phyloP scores from a whole-genome alignment of 2,797 vertebrate species.

The Myiothlypis coronata region DNA sequence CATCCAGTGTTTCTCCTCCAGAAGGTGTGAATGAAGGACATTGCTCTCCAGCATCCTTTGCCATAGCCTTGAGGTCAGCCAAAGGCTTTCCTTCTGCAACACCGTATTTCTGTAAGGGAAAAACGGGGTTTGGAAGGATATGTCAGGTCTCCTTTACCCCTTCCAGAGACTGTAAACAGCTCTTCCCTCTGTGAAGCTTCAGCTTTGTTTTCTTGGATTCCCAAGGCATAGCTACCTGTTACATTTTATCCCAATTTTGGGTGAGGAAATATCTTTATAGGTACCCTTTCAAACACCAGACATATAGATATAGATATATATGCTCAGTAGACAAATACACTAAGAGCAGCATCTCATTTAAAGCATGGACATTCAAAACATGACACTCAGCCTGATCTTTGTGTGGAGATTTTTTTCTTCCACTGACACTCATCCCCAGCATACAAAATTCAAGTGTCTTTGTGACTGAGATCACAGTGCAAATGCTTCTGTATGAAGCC shows the following conservation, averaged over 20 bases:
- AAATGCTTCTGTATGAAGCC: background rate
- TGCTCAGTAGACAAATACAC: background rate
- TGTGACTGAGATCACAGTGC: background rate
- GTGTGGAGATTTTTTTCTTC: background rate
- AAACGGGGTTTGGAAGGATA: background rate
- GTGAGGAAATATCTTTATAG: background rate
- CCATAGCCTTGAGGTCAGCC: slow-evolving; percentile 88
- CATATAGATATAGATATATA: background rate
- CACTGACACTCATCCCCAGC: background rate
- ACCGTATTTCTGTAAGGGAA: slow-evolving; percentile 83
- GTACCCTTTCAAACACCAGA: background rate
- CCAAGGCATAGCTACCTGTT: background rate
- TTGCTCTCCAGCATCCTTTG: slow-evolving; percentile 85
- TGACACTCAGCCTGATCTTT: background rate
- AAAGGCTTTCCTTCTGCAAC: slow-evolving; percentile 86
- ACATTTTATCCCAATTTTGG: background rate
- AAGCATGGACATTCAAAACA: background rate
- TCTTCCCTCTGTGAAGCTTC: background rate
- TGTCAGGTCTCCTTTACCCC: background rate
- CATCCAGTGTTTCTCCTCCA: slow-evolving; percentile 88
- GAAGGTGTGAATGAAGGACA: slow-evolving; percentile 87
- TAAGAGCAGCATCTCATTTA: background rate
- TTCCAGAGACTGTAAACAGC: background rate
- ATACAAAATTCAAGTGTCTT: background rate
- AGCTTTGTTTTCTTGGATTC: background rate